phyloP scores from a whole-genome alignment of 2,113 vertebrate species.

The Peucedramus taeniatus region DNA sequence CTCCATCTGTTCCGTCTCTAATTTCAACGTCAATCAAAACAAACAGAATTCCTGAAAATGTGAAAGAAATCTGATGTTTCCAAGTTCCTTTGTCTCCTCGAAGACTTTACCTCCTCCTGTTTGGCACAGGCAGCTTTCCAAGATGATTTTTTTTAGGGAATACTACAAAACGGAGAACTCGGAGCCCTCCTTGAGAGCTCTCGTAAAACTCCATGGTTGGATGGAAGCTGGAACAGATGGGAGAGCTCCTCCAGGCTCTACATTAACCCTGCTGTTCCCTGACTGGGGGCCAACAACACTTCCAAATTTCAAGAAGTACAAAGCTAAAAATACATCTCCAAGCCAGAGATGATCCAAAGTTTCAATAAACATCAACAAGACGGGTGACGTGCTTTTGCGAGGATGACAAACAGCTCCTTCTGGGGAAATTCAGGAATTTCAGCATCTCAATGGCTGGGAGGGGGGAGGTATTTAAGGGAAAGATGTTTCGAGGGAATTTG shows the following conservation, averaged over 20 bases:
- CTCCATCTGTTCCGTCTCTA: conserved; percentile 24
- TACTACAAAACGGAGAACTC: conserved; percentile 58
- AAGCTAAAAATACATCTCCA: conserved; percentile 54
- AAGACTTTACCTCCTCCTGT: conserved; percentile 32
- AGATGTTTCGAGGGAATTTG: not conserved
- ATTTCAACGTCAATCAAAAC: conserved; percentile 4
- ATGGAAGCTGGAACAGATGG: conserved; percentile 70
- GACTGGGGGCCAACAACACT: conserved; percentile 52
- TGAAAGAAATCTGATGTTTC: not conserved
- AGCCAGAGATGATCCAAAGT: not conserved
- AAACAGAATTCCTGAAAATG: conserved; percentile 29
- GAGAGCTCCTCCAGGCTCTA: conserved; percentile 52
- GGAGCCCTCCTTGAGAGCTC: conserved; percentile 58
- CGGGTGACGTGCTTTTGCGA: not conserved
- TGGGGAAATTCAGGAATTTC: not conserved
- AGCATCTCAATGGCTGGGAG: not conserved
- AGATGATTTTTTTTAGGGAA: conserved; percentile 56
- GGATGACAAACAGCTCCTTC: not conserved
- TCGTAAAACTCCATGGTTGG: conserved; percentile 60
- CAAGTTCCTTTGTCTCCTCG: conserved; percentile 34
- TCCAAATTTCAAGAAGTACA: conserved; percentile 13
- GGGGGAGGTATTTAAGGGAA: not conserved
- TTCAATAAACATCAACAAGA: not conserved
- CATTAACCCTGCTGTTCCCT: conserved; percentile 62
- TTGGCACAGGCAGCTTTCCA: conserved; percentile 42